Evolutionary conservation across 30 jellyfish, hydroid and myxozoan genomes (phyloP).

Genomic region (Mastigias papua): DNA sequence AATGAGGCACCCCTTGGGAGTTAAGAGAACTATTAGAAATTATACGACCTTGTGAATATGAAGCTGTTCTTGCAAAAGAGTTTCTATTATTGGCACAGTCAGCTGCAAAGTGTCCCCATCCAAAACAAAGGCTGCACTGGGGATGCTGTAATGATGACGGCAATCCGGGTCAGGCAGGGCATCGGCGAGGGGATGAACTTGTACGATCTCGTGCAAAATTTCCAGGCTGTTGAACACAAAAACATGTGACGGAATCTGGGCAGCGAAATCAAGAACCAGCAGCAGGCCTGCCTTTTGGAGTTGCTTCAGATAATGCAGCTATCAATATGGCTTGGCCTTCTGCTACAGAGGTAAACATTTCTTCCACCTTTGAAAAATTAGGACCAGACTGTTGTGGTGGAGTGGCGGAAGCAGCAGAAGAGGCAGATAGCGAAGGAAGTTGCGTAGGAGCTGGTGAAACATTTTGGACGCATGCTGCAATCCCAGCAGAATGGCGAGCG

Average conservation of each 20-base stretch:
- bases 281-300: neutral
- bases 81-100: conserved; percentile 25
- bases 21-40: neutral
- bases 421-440: neutral
- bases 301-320: conserved; percentile 10
- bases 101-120: conserved; percentile 13
- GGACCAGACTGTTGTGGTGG: neutral
- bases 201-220: conserved; percentile 6
- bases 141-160: neutral
- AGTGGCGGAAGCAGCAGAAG: neutral
- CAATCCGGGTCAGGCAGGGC: neutral
- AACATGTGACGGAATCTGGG: neutral
- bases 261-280: neutral
- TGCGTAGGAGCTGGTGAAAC: neutral
- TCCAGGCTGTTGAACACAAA: neutral
- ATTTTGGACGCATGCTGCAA: conserved; percentile 7
- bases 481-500: conserved; percentile 9
- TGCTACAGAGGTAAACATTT: neutral
- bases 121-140: conserved; percentile 10
- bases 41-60: conserved; percentile 13
- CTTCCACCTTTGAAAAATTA: neutral
- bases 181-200: conserved; percentile 7
- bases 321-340: conserved; percentile 24
- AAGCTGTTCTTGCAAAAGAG: neutral
- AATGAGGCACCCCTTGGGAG: conserved; percentile 39